Conservation (phyloP, 2,888 invertebrate genomes). For the Rhodophaea formosa region DNA sequence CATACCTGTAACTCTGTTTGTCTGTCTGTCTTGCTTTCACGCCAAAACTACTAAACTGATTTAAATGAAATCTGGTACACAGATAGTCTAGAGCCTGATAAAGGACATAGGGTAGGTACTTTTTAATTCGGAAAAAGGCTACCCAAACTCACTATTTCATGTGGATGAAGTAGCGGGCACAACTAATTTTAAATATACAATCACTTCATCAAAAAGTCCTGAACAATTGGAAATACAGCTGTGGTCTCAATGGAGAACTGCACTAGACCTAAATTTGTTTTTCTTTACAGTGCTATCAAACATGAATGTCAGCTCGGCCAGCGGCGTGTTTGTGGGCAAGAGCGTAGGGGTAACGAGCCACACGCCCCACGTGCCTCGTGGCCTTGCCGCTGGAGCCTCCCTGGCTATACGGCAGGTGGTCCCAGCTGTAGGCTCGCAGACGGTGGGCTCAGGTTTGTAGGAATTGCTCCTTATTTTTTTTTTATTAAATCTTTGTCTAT, state of each 20-base stretch:
- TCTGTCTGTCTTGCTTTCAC: no score
- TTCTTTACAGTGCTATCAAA: slow-evolving; percentile 52
- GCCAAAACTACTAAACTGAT: no score
- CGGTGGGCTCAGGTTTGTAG: slow-evolving; percentile 31
- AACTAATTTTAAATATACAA: no score
- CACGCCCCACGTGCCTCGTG: slow-evolving; percentile 77
- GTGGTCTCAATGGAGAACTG: background rate
- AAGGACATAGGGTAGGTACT: no score
- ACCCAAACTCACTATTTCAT: no score
- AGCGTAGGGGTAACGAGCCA: slow-evolving; percentile 59
- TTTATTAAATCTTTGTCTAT: background rate
- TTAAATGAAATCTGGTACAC: no score
- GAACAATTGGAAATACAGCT: background rate
- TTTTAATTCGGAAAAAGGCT: no score
- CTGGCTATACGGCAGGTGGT: slow-evolving; percentile 86
- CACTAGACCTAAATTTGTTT: slow-evolving; percentile 13
- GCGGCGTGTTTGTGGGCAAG: slow-evolving; percentile 64
- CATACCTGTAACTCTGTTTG: no score
- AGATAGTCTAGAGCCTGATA: no score
- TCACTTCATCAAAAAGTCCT: no score
- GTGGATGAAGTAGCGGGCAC: no score
- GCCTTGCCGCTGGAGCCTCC: slow-evolving; percentile 88
- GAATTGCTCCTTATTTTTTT: background rate
- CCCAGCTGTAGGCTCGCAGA: slow-evolving; percentile 62
- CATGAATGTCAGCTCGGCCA: slow-evolving; percentile 59